Evolutionary conservation across 2,888 invertebrate species (phyloP), one percentile per base, ranked within the genome.

Genomic region (Brenthis ino): DNA sequence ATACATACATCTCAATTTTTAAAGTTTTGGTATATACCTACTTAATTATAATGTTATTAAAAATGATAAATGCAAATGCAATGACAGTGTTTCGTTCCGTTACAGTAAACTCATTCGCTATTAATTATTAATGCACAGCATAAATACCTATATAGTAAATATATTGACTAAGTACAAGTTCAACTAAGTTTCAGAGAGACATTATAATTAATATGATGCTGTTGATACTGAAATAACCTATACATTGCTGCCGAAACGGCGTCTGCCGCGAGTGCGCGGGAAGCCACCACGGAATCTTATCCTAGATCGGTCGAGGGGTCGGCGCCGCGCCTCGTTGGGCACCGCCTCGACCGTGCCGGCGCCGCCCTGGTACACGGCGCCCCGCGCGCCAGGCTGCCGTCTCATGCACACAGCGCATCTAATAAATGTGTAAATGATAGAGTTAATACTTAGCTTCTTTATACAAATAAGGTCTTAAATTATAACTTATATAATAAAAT

Each of bases 341-440:
- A 91, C 91, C 0, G 83, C 77, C 68, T 80, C 80, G 51, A 92
- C 82, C 63, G 24, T 75, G 77, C 77, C 48, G 80, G 75, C 6
- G 80, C 79, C 12, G 13, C 57, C 48, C 12, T 33, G 55, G 70
- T 78, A 79, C 48, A 71, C 43, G 79, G 74, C 6, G 80, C 80
- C 14, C 14, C 51, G 65, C 12, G 78, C 76, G 3, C 80, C 80
- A 6, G 86, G 86, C 75, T 82, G 82, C 37, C 84, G 80, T 71
- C 90, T 80, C 84, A 88, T 91, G 71, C 92, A 93, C 53, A 93
- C 93, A 61, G 89, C 74, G 76, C 93, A 93, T 77, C 93, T 93
- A 69, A 64, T 33, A 63, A 57, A 28, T 37, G n/a, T 24, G 8
- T 24, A 47, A 43, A 58, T 28, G 6, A 53, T 53, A 3, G n/a